Percentiles rank a stretch among this genome's conserved stretches.
These are phyloP conservation scores for Cyprinodon brontotheroides DNA, from an alignment of 2,113 vertebrate species.

Conservation along the genomic window DNA sequence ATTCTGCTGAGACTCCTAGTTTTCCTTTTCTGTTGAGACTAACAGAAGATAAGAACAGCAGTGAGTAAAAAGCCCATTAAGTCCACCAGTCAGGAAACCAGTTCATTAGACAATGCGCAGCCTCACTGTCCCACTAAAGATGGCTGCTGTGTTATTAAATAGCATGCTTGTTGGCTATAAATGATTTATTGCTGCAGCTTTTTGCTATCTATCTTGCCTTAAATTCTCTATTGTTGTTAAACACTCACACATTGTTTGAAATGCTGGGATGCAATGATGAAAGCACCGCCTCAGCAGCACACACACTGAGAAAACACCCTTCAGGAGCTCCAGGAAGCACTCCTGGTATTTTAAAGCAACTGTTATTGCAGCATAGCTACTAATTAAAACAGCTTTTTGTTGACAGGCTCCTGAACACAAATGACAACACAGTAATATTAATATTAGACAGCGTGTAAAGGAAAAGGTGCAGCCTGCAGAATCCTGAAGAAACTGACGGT, in stretches of 20 bases:
- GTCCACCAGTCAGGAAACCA: background rate
- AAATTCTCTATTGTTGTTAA: slow-evolving; percentile 48
- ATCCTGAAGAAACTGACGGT: slow-evolving; percentile 5
- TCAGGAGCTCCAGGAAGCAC: slow-evolving; percentile 35
- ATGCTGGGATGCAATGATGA: slow-evolving; percentile 18
- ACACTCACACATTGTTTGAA: slow-evolving; percentile 21
- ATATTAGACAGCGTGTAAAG: slow-evolving; percentile 1
- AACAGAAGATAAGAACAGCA: background rate
- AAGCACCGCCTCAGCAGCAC: slow-evolving; percentile 9
- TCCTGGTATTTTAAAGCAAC: slow-evolving; percentile 43
- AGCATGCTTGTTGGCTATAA: slow-evolving; percentile 30
- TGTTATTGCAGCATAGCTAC: slow-evolving; percentile 38
- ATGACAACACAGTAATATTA: background rate
- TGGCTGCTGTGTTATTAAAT: slow-evolving; percentile 34
- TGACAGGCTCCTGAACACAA: slow-evolving; percentile 20
- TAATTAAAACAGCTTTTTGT: slow-evolving; percentile 58
- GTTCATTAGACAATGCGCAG: slow-evolving; percentile 32
- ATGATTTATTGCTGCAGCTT: slow-evolving; percentile 48
- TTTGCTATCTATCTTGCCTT: slow-evolving; percentile 49
- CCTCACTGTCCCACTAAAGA: slow-evolving; percentile 12
- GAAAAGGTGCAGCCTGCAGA: background rate
- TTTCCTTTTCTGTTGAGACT: background rate
- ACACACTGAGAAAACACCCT: slow-evolving; percentile 33
- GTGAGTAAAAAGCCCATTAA: slow-evolving; percentile 11
- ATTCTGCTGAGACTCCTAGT: too few relatives aligned